Evolutionary conservation across 2,113 vertebrate genomes (phyloP).

Genomic region (Hymenochirus boettgeri): DNA sequence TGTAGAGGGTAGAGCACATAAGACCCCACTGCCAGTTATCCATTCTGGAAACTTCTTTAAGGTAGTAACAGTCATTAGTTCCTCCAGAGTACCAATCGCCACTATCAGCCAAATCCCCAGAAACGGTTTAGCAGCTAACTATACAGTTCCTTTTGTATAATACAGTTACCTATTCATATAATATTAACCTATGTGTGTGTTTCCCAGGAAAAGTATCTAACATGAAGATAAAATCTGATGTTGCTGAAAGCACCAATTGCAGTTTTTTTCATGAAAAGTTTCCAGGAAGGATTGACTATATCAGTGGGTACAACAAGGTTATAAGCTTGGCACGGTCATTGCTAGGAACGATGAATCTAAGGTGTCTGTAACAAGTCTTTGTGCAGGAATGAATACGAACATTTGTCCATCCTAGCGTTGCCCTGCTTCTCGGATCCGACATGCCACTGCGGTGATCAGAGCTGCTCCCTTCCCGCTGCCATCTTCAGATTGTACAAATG

Average conservation of each 20-base stretch:
- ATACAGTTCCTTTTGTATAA: neutral
- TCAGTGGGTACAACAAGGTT: neutral
- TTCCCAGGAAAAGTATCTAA: neutral
- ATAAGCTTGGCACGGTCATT: neutral
- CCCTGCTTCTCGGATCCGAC: conserved; percentile 71
- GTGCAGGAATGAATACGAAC: conserved; percentile 6
- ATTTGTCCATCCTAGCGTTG: conserved; percentile 56
- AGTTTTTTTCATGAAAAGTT: neutral
- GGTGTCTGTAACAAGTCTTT: conserved; percentile 3
- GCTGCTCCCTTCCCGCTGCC: conserved; percentile 95
- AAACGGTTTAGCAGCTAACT: neutral
- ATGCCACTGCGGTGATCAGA: conserved; percentile 91
- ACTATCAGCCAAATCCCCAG: neutral
- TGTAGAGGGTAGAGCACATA: no score
- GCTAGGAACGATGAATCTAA: neutral
- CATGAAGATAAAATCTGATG: neutral
- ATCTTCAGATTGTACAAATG: conserved; percentile 87
- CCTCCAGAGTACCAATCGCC: no score
- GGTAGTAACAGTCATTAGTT: no score
- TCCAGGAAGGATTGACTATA: conserved; percentile 1
- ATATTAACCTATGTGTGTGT: conserved; percentile 20
- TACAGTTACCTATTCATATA: neutral
- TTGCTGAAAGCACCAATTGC: neutral
- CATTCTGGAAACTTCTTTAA: neutral
- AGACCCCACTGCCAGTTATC: neutral